Evolutionary conservation across 2,888 invertebrate genomes (phyloP), one percentile per base, ranked within the genome.

Genomic region (Hoplodrina ambigua): DNA sequence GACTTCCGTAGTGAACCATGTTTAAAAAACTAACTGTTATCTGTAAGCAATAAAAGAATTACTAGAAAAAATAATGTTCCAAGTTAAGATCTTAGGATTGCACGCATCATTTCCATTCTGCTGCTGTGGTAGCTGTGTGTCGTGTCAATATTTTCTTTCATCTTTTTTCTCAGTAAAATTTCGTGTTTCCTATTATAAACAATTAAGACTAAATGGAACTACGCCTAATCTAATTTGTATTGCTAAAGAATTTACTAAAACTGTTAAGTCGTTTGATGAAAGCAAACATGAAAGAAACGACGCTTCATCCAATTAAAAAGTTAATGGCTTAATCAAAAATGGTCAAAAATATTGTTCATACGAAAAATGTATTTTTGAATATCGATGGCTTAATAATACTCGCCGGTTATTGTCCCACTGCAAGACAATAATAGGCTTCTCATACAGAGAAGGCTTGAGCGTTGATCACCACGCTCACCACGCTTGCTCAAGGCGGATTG

Each of bases 101-200:
- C 60, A 77, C 71, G 82, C 68, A 56, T 80, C 85, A 69, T 78
- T 80, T 78, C 61, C 61, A 67, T 65, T 72, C 53, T 55, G 65
- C 57, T 77, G 71, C 59, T 62, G 33, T 46, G 17, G 54, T 55
- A 68, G 63, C 49, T 44, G 41, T 55, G 15, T 15, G 58, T 46
- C 49, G 62, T 54, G 59, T 54, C 11, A 13, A 13, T 11, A 41
- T 67, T 72, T 44, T 46, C 74, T 84, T 81, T 85, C 72, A 76
- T 85, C 70, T 75, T 82, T 79, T 66, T 66, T 49, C 25, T 44
- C 2, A 66, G 25, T 62, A 52, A 13, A 54, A 64, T 64, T 49
- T 54, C 41, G 49, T 62, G 72, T 72, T 67, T 72, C 57, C 60
- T 25, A 33, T 60, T 63, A 50, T 60, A 63, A 70, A 64, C 67